Percentiles rank a stretch among this genome's conserved stretches.
phyloP scores from a whole-genome alignment of 1,140 invertebrate species.

The Drosophila tani region DNA sequence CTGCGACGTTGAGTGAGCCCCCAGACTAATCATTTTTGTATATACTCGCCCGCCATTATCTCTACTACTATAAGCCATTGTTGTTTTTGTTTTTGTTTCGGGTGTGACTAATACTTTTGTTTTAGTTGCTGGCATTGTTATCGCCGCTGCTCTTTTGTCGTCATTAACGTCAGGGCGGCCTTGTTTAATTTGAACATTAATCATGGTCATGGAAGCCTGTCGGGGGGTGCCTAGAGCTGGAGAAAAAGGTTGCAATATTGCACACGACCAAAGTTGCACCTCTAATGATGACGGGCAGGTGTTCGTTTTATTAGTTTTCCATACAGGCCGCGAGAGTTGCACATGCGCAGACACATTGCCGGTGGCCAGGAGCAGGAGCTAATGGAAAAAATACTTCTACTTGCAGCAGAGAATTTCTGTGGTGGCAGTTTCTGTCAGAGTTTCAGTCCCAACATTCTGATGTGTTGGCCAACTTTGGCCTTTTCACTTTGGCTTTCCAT shows the following conservation, averaged over 20 bases:
- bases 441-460: slow-evolving; percentile 14
- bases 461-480: slow-evolving; percentile 28
- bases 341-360: slow-evolving; percentile 35
- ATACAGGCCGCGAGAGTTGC: slow-evolving; percentile 19
- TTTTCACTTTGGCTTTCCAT: background rate
- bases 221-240: slow-evolving; percentile 2
- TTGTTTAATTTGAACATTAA: slow-evolving; percentile 81
- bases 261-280: slow-evolving; percentile 30
- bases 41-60: slow-evolving; percentile 38
- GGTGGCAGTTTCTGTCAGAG: slow-evolving; percentile 19
- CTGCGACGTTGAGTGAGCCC: slow-evolving; percentile 31
- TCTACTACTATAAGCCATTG: background rate
- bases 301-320: slow-evolving; percentile 47
- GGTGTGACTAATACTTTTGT: slow-evolving; percentile 43
- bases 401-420: slow-evolving; percentile 4
- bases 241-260: slow-evolving; percentile 37
- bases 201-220: slow-evolving; percentile 48
- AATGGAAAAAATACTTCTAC: background rate
- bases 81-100: slow-evolving; percentile 39
- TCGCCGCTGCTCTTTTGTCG: slow-evolving; percentile 64
- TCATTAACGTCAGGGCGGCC: slow-evolving; percentile 74
- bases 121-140: slow-evolving; percentile 54
- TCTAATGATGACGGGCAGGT: slow-evolving; percentile 55
- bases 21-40: slow-evolving; percentile 31
- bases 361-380: background rate